Conservation (phyloP, 2,797 vertebrate genomes). For the Chaunax sp. region DNA sequence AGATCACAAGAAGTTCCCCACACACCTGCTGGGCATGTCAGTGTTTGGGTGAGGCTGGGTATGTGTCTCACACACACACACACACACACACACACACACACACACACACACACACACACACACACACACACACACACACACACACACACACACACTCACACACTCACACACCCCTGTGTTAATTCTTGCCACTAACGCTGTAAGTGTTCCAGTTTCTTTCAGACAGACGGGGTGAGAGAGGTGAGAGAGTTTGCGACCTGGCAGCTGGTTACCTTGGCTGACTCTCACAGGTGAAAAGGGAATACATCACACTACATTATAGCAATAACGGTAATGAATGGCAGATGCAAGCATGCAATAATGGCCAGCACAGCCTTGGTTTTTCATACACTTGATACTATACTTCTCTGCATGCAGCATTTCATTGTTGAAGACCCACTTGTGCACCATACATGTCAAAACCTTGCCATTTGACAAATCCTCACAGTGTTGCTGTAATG, state of each 20-base stretch:
- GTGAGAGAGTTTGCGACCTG: constrained; percentile 68
- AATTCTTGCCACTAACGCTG: constrained; percentile 75
- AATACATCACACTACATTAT: constrained; percentile 49
- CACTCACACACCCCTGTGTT: constrained; percentile 63
- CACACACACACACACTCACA: constrained; percentile 34
- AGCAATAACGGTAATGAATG: constrained; percentile 60
- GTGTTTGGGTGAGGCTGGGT: constrained; percentile 70
- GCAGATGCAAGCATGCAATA: constrained; percentile 76
- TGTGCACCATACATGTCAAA: constrained; percentile 38
- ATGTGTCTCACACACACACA: constrained; percentile 45
- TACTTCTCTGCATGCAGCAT: constrained; percentile 14
- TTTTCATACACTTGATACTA: constrained; percentile 23
- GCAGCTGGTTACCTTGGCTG: constrained; percentile 83
- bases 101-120: constrained; percentile 34
- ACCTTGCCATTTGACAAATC: constrained; percentile 30
- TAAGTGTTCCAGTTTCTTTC: constrained; percentile 76
- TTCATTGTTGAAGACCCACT: constrained; percentile 31
- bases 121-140: constrained; percentile 35
- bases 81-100: constrained; percentile 36
- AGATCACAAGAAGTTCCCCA: constrained; percentile 72
- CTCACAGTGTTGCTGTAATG: constrained; percentile 33
- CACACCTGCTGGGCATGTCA: constrained; percentile 78
- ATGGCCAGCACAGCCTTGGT: constrained; percentile 43
- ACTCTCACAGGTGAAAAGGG: constrained; percentile 75
- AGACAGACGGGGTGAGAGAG: constrained; percentile 68